Percentiles rank a stretch among this genome's conserved stretches.
phyloP scores from a whole-genome alignment of 2,797 vertebrate species.

The Emydoidea blandingii region DNA sequence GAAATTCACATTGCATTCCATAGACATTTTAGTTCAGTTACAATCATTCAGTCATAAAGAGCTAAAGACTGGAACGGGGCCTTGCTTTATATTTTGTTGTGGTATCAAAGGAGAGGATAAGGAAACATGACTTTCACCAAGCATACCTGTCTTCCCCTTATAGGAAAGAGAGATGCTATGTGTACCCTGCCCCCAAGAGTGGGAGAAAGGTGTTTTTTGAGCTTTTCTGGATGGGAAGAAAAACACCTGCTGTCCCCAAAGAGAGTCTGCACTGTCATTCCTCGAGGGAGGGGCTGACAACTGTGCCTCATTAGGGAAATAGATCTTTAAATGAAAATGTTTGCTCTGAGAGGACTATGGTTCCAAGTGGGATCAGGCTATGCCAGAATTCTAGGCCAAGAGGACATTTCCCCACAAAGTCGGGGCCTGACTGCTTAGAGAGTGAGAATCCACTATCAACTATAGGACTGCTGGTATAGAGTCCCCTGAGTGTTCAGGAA shows the following conservation, averaged over 20 bases:
- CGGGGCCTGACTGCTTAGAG: not conserved
- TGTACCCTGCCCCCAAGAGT: not conserved
- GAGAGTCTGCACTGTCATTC: not conserved
- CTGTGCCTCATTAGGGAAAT: not conserved
- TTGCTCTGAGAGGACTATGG: not conserved
- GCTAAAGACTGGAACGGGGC: conserved; percentile 1
- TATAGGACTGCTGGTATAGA: not conserved
- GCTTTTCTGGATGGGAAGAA: not conserved
- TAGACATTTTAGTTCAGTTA: not conserved
- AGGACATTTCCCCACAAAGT: not conserved
- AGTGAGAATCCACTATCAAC: accelerated
- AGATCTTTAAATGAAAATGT: not conserved
- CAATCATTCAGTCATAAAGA: not conserved
- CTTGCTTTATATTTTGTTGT: conserved; percentile 39
- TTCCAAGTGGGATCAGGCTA: not conserved
- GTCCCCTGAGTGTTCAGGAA: not conserved
- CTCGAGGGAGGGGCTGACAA: not conserved
- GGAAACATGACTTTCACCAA: conserved; percentile 18
- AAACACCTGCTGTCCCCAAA: not conserved
- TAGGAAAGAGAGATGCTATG: not conserved
- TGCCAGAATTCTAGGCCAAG: not conserved
- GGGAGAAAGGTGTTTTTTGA: not conserved
- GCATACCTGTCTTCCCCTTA: not conserved
- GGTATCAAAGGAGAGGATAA: conserved; percentile 9
- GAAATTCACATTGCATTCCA: not conserved